Evolutionary conservation across 1,140 invertebrate genomes (phyloP).

Genomic region (Drosophila ohnishii): DNA sequence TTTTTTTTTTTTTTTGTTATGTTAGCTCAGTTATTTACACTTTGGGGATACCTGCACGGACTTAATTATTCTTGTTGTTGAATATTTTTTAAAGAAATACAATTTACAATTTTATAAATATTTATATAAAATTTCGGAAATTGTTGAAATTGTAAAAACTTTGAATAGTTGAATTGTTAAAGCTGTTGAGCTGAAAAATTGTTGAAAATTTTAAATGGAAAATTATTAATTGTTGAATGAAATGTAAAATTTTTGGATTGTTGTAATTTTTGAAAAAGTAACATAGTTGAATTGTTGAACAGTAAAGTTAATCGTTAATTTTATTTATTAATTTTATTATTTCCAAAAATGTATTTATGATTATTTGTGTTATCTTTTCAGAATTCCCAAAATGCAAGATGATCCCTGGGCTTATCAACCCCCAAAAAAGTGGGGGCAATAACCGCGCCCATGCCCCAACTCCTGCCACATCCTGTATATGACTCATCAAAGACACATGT

Average conservation of each 20-base stretch:
- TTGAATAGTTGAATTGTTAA: too few species aligned
- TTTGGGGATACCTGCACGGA: not conserved
- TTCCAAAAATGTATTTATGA: not conserved
- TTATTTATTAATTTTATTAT: too few species aligned
- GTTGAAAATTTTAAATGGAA: not conserved
- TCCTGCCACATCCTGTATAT: slow-evolving; percentile 20
- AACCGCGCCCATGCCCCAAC: not conserved
- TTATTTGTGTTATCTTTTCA: not conserved
- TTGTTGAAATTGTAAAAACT: too few species aligned
- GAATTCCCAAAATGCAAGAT: not conserved
- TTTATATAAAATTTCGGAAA: too few species aligned
- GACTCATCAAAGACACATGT: slow-evolving; percentile 78
- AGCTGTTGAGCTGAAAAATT: too few species aligned
- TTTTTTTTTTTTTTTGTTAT: not conserved
- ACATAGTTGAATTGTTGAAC: too few species aligned
- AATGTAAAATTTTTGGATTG: not conserved
- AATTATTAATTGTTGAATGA: not conserved
- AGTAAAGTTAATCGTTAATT: too few species aligned
- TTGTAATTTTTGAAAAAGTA: not conserved
- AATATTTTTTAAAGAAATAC: too few species aligned
- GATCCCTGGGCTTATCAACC: slow-evolving; percentile 14
- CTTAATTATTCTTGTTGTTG: not conserved
- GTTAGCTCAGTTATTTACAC: not conserved
- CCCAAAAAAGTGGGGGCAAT: not conserved
- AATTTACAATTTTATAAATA: too few species aligned